Conservation (phyloP, 2,113 vertebrate genomes). For the Lonchura striata region DNA sequence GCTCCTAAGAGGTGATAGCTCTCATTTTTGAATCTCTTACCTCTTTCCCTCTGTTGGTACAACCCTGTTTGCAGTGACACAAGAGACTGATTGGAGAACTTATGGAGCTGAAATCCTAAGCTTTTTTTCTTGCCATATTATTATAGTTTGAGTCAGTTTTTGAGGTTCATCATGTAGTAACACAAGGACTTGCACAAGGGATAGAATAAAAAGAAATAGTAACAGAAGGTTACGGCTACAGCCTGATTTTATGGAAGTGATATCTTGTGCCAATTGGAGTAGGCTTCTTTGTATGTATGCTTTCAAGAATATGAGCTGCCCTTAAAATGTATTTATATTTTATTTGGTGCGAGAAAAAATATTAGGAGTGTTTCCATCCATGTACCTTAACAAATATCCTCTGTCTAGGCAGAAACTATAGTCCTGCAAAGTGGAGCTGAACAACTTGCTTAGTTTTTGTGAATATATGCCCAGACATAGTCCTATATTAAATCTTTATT, state of each 20-base stretch:
- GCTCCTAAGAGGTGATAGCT: neutral
- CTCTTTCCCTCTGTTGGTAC: neutral
- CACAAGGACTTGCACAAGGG: neutral
- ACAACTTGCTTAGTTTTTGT: neutral
- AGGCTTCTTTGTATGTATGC: neutral
- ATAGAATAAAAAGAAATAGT: neutral
- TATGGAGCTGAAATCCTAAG: neutral
- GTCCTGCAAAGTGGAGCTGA: neutral
- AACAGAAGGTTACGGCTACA: neutral
- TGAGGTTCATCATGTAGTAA: neutral
- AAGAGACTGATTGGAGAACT: neutral
- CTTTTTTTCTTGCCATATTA: neutral
- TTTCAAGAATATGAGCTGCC: neutral
- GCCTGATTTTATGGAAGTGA: neutral
- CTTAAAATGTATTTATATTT: neutral
- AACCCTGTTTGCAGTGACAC: neutral
- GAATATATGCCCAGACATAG: neutral
- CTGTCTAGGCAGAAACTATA: neutral
- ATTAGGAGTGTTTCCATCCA: neutral
- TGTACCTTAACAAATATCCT: neutral
- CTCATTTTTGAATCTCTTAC: neutral
- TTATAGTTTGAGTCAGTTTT: neutral
- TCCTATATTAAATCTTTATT: slow-evolving; percentile 28
- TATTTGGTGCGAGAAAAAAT: neutral
- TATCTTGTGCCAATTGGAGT: neutral